A percentile compares a stretch with the other conserved stretches of the same genome.
phyloP scores from a whole-genome alignment of 2,113 vertebrate species.

The Aplodontia rufa region DNA sequence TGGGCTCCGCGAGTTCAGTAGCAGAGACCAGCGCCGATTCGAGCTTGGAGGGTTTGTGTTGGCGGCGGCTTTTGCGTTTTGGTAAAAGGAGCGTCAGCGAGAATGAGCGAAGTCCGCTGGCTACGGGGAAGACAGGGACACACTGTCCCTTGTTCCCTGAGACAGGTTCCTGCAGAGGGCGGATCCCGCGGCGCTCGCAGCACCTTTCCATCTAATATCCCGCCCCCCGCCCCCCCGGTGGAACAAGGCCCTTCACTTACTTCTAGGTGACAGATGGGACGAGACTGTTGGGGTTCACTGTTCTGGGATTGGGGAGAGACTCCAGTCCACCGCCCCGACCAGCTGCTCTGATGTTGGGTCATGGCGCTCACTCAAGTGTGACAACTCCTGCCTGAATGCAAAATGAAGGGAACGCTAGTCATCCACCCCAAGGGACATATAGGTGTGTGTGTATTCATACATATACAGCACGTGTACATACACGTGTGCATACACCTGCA shows the following conservation, averaged over 20 bases:
- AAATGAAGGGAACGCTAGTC: background rate
- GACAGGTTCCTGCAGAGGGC: background rate
- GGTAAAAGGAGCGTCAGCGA: background rate
- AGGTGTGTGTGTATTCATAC: no score
- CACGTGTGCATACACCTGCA: background rate
- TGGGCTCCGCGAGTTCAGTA: background rate
- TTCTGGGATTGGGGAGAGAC: background rate
- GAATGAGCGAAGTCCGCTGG: background rate
- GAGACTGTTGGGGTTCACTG: background rate
- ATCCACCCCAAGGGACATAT: background rate
- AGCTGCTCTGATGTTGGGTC: no score
- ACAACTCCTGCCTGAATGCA: background rate
- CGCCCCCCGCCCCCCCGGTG: background rate
- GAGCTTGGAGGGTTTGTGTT: background rate
- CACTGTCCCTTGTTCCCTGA: background rate
- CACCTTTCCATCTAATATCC: background rate
- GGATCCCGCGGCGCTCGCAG: background rate
- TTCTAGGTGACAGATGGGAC: background rate
- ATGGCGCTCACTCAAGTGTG: background rate
- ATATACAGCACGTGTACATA: no score
- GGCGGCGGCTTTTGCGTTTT: background rate
- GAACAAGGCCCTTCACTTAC: background rate
- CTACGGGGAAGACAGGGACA: background rate
- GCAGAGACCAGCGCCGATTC: background rate
- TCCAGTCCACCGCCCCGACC: accelerated